Base-by-base conservation (phyloP, 2,113 vertebrate genomes). In the Phrynosoma blainvillii region DNA sequence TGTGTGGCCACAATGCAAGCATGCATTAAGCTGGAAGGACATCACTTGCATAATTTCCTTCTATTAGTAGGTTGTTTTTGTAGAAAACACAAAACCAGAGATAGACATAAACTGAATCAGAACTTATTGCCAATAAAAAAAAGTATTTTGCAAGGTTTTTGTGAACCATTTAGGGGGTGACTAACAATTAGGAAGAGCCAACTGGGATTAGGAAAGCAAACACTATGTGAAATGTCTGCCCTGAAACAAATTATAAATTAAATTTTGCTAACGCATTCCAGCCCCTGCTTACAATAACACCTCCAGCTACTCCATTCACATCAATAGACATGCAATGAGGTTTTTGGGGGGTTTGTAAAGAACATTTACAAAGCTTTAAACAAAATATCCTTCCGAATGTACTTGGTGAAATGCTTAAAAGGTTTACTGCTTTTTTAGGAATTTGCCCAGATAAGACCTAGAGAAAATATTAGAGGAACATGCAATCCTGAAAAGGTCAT, bases 21-120 rank as follows among this genome's bases (percentile, higher is more conserved):
- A 79, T 25, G 16, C 3, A 4, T 66, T 54, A 56, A n/a, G 82
- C 1, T 30, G 13, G 21, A 42, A 20, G 12, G 23, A 2, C 71
- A 66, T 25, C 47, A 0, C 32, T 25, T 30, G 14, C 5, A 71
- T 36, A 36, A 42, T 23, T 32, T 84, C n/a, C 65, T 81, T 54
- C 79, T 75, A 79, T 79, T 40, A 84, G 40, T 32, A 62, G 47
- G 11, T n/a, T 54, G 65, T 8, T 82, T 0, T 0, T 2, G 79
- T 81, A 89, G 52, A 79, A 73, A 62, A 1, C 42, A 85, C 66
- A 21, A 52, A 87, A 82, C 56, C 40, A 89, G 70, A 81, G 27
- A 47, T n/a, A 42, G 30, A 18, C 42, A 25, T 27, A 75, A 68
- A 66, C 68, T 86, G 18, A 0, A 76, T 25, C 4, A 88, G 52